Evolutionary conservation across 2,113 vertebrate genomes (phyloP).

Genomic region (Prionailurus viverrinus): DNA sequence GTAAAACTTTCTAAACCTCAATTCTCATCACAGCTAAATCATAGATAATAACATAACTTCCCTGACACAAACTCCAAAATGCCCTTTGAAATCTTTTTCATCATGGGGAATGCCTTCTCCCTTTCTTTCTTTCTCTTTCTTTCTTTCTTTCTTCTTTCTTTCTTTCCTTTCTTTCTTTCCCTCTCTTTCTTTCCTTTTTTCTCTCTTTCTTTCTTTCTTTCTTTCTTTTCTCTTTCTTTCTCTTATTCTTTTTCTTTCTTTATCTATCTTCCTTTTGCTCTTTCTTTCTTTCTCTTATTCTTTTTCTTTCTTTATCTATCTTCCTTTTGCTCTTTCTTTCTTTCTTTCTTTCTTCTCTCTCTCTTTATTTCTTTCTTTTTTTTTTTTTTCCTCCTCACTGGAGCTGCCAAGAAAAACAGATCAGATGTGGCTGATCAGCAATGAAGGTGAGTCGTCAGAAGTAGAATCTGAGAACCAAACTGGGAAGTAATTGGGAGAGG

Average conservation of each 20-base stretch:
- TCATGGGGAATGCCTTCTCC: background rate
- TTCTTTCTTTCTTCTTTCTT: no score
- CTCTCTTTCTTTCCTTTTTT: background rate
- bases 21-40: background rate
- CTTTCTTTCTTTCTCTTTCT: no score
- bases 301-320: no score
- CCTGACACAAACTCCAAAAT: background rate
- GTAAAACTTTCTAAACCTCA: background rate
- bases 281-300: no score
- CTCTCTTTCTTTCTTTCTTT: no score
- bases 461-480: background rate
- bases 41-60: background rate
- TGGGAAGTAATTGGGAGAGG: background rate
- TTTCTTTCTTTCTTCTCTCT: no score
- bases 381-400: background rate
- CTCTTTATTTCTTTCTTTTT: no score
- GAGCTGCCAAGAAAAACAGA: slow-evolving; percentile 24
- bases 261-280: no score
- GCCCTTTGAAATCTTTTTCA: background rate
- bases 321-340: no score
- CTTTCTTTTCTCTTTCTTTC: no score
- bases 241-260: no score
- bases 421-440: background rate
- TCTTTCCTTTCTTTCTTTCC: no score
- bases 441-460: background rate